These are phyloP conservation scores for Machaerirhynchus nigripectus DNA, from an alignment of 2,113 vertebrate genomes.

Conservation along the genomic window DNA sequence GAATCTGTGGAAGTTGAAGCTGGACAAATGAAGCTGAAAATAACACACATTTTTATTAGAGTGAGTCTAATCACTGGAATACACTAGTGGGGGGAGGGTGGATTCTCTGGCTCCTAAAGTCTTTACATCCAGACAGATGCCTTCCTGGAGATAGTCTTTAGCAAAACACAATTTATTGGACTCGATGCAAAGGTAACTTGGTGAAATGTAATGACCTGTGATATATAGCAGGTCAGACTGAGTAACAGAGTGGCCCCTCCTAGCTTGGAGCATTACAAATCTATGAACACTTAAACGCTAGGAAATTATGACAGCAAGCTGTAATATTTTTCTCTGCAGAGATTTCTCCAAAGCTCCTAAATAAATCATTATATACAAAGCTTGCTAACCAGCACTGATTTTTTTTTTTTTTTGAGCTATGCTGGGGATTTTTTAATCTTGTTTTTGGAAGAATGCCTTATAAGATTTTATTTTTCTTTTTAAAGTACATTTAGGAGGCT, in stretches of 20 bases:
- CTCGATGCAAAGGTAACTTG: neutral
- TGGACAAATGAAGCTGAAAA: conserved; percentile 31
- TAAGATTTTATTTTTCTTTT: neutral
- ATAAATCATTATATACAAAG: conserved; percentile 1
- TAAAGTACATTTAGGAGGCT: neutral
- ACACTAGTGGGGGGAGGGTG: neutral
- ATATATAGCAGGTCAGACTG: conserved; percentile 33
- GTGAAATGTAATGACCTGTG: conserved; percentile 55
- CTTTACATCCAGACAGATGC: neutral
- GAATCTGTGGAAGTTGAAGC: neutral
- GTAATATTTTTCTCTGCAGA: conserved; percentile 6
- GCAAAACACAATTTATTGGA: conserved; percentile 1
- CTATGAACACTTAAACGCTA: neutral
- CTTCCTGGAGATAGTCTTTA: conserved; percentile 28
- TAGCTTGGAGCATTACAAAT: conserved; percentile 2
- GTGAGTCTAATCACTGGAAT: neutral
- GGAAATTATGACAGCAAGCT: conserved; percentile 17
- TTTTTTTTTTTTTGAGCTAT: neutral
- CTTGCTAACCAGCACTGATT: neutral
- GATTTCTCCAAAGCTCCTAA: conserved; percentile 4
- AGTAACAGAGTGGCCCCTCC: neutral
- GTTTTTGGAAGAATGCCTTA: neutral
- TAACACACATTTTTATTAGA: conserved; percentile 24
- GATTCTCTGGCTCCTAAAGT: conserved; percentile 21
- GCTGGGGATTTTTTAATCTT: neutral